phyloP scores from a whole-genome alignment of 2,113 vertebrate species.

The Hyaena hyaena region DNA sequence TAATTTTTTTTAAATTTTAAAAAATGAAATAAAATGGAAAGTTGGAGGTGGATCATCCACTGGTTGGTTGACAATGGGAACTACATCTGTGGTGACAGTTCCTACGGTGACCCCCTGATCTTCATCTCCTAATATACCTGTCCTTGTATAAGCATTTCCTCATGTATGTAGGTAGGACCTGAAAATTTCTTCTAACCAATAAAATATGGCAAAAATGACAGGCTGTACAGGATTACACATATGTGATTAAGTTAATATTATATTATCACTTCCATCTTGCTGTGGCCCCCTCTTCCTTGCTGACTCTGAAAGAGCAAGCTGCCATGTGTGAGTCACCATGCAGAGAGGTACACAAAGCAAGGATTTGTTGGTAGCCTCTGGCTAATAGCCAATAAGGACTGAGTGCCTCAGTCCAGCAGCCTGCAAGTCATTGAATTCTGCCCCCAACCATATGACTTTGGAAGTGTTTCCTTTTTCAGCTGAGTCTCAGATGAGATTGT shows the following conservation, averaged over 20 bases:
- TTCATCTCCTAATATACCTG: neutral
- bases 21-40: too few relatives aligned
- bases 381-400: neutral
- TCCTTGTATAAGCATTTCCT: neutral
- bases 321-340: neutral
- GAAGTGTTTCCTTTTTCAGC: neutral
- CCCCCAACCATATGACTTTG: neutral
- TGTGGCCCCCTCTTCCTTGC: neutral
- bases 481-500: neutral
- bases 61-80: neutral
- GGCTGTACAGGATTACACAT: neutral
- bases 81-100: neutral
- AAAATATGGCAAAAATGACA: neutral
- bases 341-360: neutral
- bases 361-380: neutral
- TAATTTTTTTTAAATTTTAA: too few relatives aligned
- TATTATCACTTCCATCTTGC: neutral
- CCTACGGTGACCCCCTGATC: neutral
- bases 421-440: neutral
- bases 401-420: neutral
- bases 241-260: neutral
- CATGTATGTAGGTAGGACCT: neutral
- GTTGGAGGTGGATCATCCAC: neutral
- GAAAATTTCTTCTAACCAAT: neutral
- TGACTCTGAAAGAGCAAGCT: neutral